Evolutionary conservation across 2,888 invertebrate genomes (phyloP).

Genomic region (Cataglyphis altisquamis): DNA sequence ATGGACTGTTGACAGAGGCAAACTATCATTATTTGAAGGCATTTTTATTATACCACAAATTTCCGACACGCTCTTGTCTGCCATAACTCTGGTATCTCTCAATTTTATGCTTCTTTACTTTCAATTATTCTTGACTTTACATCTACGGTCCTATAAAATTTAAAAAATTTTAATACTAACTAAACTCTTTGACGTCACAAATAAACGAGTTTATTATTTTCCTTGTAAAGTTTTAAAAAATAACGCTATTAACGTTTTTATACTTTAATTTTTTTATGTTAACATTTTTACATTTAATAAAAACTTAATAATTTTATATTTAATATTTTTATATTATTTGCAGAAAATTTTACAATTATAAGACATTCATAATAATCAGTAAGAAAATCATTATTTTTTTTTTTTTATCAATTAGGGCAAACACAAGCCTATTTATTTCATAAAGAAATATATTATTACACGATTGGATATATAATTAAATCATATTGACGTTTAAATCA

Average conservation of each 20-base stretch:
- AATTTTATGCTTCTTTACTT: conserved; percentile 19
- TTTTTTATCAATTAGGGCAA: background rate
- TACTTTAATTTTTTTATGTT: background rate
- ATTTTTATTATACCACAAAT: conserved; percentile 39
- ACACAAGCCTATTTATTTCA: background rate
- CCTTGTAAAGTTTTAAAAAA: background rate
- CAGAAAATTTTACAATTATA: background rate
- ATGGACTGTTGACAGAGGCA: background rate
- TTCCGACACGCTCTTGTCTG: background rate
- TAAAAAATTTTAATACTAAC: background rate
- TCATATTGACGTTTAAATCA: background rate
- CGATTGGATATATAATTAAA: background rate
- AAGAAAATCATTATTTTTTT: background rate
- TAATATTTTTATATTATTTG: background rate
- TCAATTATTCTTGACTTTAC: conserved; percentile 6
- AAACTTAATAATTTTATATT: background rate
- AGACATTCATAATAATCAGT: background rate
- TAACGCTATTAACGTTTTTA: background rate
- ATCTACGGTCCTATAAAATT: background rate
- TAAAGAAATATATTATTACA: background rate
- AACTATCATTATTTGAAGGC: conserved; percentile 2
- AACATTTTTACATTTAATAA: background rate
- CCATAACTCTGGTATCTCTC: background rate
- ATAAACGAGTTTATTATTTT: background rate
- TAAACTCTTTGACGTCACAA: background rate